phyloP scores from a whole-genome alignment of 2,113 vertebrate species.

The Lates calcarifer region DNA sequence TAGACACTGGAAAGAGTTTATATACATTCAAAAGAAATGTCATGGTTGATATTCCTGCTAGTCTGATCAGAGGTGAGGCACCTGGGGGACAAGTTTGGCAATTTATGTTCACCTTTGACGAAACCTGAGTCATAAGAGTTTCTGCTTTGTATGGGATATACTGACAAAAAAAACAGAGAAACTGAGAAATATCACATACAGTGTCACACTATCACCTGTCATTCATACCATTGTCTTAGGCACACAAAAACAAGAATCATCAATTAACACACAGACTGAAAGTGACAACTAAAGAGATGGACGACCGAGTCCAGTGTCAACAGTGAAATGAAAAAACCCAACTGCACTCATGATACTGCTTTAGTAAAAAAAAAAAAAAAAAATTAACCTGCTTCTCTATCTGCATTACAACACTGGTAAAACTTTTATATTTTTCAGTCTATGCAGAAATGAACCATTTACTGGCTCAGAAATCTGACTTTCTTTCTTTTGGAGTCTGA shows the following conservation, averaged over 20 bases:
- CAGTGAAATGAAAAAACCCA: slow-evolving; percentile 41
- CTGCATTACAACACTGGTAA: slow-evolving; percentile 14
- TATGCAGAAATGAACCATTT: background rate
- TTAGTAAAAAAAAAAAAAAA: background rate
- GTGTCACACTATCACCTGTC: slow-evolving; percentile 18
- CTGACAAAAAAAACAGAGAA: slow-evolving; percentile 13
- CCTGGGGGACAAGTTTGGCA: background rate
- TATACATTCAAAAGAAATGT: slow-evolving; percentile 60
- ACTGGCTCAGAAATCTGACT: slow-evolving; percentile 1
- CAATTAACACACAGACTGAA: slow-evolving; percentile 6
- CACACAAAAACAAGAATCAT: slow-evolving; percentile 19
- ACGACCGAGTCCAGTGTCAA: background rate
- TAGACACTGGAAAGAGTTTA: slow-evolving; percentile 39
- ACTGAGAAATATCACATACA: slow-evolving; percentile 32
- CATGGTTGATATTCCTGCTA: slow-evolving; percentile 26
- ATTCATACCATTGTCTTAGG: slow-evolving; percentile 18
- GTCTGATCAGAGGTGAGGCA: slow-evolving; percentile 35
- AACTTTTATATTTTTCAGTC: background rate
- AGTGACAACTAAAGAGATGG: background rate
- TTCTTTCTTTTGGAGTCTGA: background rate
- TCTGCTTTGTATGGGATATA: slow-evolving; percentile 14
- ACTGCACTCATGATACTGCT: slow-evolving; percentile 19
- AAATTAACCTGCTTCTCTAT: background rate
- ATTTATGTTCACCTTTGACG: background rate
- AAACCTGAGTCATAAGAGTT: slow-evolving; percentile 65